Evolutionary conservation across 2,797 vertebrate species (phyloP).

Genomic region (Gobio occitaniae): DNA sequence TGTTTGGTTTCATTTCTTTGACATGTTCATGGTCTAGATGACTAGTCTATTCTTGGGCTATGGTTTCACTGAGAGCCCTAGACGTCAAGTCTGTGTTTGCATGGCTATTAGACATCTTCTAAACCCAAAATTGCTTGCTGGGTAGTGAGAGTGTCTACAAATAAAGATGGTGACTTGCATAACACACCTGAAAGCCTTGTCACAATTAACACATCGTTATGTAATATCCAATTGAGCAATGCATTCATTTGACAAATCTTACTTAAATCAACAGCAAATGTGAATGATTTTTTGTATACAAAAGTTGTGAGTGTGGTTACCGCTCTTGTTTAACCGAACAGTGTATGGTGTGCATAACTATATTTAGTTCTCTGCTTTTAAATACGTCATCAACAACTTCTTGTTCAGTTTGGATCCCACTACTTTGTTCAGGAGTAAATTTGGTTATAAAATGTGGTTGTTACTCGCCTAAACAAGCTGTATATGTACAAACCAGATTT

Average conservation of each 20-base stretch:
- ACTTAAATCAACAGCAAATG: not conserved
- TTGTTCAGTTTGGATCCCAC: not conserved
- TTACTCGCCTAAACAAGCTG: not conserved
- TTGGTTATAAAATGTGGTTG: not conserved
- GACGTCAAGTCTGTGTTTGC: too few relatives aligned
- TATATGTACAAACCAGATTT: not conserved
- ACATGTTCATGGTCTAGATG: too few relatives aligned
- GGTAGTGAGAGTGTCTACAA: not conserved
- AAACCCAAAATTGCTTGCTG: too few relatives aligned
- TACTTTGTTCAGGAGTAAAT: not conserved
- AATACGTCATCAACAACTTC: not conserved
- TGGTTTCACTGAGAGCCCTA: too few relatives aligned
- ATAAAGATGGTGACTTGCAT: not conserved
- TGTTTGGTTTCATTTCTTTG: too few relatives aligned
- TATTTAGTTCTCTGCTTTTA: not conserved
- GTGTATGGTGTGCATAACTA: not conserved
- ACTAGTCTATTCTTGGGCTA: too few relatives aligned
- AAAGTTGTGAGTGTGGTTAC: not conserved
- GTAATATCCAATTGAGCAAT: not conserved
- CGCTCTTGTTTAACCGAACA: not conserved
- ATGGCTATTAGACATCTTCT: too few relatives aligned
- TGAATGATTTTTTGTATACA: not conserved
- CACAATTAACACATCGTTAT: not conserved
- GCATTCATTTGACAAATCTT: not conserved
- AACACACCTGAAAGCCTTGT: not conserved